Evolutionary conservation across 2,113 vertebrate genomes (phyloP), one percentile per base, ranked within the genome.

Genomic region (Dascyllus trimaculatus): DNA sequence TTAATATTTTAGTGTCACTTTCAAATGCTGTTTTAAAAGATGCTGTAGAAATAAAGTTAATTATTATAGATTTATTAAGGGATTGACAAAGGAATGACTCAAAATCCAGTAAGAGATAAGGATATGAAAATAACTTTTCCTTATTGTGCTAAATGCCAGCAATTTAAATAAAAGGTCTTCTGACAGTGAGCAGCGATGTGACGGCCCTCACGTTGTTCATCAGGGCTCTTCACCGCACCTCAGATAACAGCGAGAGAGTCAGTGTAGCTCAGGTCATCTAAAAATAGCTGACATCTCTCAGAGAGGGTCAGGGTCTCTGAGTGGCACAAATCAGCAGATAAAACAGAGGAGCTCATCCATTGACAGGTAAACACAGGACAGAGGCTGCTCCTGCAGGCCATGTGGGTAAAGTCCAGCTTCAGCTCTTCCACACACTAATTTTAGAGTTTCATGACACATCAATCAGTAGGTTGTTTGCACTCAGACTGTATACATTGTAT

Each of bases 211-310:
- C 59, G 22, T 49, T 61, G 21, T 67, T 84, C 52, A 80, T 19
- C 22, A 19, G 46, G 51, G 21, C n/a, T 22, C 32, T 35, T 35
- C 32, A 35, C 0, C 9, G 32, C 32, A 35, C 32, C 32, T 35
- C 32, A 9, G 32, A 35, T 35, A 35, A 35, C 32, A 35, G 7
- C 7, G 7, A 10, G 32, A 35, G 32, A 35, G 32, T 87, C 77
- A 53, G 22, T 10, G 48, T 24, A 22, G 62, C 60, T 88, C 70
- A 85, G 86, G 91, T 91, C 89, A 74, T 87, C 88, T 95, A 93
- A 93, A 95, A 94, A 93, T 93, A 95, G 90, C 49, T 73, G 15
- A n/a, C 46, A 60, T 56, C 57, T 48, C 75, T 82, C 45, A 29
- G 59, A 24, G 26, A 60, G 52, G 84, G 80, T 83, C 84, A 84